phyloP scores from a whole-genome alignment of 2,888 invertebrate species.

The Gordius sp. region DNA sequence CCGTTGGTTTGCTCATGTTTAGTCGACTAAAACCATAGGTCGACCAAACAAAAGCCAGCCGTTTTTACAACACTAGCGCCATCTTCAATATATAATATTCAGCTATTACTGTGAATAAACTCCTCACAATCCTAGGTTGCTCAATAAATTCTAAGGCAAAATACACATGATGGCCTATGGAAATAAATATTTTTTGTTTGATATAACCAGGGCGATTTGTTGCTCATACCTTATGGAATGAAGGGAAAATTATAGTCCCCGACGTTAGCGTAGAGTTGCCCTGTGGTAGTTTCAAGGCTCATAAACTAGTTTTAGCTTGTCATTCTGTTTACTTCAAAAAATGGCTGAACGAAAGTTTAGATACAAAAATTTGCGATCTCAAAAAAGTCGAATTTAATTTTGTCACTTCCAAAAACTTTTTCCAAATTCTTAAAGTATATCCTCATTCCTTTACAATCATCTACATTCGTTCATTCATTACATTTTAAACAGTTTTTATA shows the following conservation, averaged over 20 bases:
- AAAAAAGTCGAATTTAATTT: background rate
- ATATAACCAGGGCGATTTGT: background rate
- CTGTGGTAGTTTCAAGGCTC: constrained; percentile 8
- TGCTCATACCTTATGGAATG: background rate
- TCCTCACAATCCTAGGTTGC: no score
- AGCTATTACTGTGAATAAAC: no score
- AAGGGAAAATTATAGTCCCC: constrained; percentile 1
- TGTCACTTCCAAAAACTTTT: constrained; percentile 5
- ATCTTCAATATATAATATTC: no score
- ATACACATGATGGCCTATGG: no score
- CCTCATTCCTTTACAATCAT: background rate
- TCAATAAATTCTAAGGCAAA: no score
- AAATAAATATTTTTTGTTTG: no score
- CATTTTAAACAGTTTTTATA: constrained; percentile 5
- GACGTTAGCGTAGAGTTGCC: background rate
- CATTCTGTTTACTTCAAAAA: background rate
- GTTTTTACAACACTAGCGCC: no score
- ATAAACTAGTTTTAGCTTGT: constrained; percentile 9
- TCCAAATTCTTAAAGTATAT: constrained; percentile 1
- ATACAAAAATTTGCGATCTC: constrained; percentile 5
- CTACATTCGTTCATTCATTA: background rate
- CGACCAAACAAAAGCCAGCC: no score
- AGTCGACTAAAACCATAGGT: no score
- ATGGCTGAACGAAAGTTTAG: constrained; percentile 3
- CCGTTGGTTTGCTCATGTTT: no score